Evolutionary conservation across 2,888 invertebrate species (phyloP).

Genomic region (Lapara coniferarum): DNA sequence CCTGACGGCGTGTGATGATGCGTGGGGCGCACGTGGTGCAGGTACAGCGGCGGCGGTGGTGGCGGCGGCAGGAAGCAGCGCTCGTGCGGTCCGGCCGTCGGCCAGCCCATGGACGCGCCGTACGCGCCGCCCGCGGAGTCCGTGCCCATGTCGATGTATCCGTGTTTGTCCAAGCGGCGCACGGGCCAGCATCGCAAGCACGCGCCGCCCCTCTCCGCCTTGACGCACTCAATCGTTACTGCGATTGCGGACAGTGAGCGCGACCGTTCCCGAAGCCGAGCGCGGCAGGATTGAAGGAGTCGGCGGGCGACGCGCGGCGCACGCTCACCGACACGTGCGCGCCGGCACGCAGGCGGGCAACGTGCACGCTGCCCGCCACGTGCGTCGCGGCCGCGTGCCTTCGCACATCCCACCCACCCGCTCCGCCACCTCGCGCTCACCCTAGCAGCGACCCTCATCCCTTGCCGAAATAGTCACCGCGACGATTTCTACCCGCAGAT

Average conservation of each 20-base stretch:
- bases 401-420: constrained; percentile 27
- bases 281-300: constrained; percentile 73
- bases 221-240: constrained; percentile 61
- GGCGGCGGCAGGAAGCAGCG: constrained; percentile 46
- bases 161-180: constrained; percentile 77
- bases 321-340: constrained; percentile 67
- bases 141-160: constrained; percentile 82
- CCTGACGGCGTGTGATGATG: constrained; percentile 33
- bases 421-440: constrained; percentile 20
- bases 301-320: constrained; percentile 57
- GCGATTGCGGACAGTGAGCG: constrained; percentile 42
- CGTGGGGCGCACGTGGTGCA: constrained; percentile 31
- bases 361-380: constrained; percentile 42
- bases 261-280: constrained; percentile 71
- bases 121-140: constrained; percentile 38
- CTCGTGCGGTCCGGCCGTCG: constrained; percentile 31
- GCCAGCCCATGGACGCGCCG: constrained; percentile 48
- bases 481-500: not conserved
- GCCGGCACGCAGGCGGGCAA: constrained; percentile 54
- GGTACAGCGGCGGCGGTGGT: constrained; percentile 37
- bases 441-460: not conserved
- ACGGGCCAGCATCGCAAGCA: constrained; percentile 54
- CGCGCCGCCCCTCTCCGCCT: constrained; percentile 63
- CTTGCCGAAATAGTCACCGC: not conserved
- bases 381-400: constrained; percentile 33